Evolutionary conservation across 2,888 invertebrate genomes (phyloP).

Genomic region (Nemoura dubitans): DNA sequence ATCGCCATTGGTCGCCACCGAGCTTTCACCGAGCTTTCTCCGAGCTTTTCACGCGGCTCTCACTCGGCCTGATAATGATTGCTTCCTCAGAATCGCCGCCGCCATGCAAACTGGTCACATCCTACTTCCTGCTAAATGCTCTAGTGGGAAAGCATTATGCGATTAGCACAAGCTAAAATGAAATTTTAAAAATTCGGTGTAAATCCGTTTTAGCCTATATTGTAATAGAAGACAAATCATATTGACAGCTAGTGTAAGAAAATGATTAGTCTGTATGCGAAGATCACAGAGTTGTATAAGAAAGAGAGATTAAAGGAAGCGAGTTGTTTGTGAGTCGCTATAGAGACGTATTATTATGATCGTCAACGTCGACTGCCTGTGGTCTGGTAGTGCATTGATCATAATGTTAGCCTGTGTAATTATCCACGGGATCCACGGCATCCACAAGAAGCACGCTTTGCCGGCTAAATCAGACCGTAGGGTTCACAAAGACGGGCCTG

Average conservation of each 20-base stretch:
- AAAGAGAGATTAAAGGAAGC: not conserved
- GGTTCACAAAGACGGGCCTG: not conserved
- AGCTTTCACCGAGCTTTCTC: too few species aligned
- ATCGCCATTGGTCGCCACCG: not conserved
- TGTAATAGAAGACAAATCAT: not conserved
- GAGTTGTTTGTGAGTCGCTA: not conserved
- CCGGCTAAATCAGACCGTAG: not conserved
- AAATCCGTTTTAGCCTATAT: not conserved
- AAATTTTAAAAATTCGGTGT: not conserved
- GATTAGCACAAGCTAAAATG: not conserved
- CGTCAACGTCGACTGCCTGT: not conserved
- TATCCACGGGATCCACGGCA: not conserved
- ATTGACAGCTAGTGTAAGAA: not conserved
- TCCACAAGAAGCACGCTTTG: not conserved
- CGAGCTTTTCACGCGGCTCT: constrained; percentile 19
- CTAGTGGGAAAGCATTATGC: not conserved
- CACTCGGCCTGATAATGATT: not conserved
- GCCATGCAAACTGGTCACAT: not conserved
- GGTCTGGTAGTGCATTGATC: not conserved
- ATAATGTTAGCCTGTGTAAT: not conserved
- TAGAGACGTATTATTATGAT: not conserved
- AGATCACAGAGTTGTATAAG: not conserved
- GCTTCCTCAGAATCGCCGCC: not conserved
- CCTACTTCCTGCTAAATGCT: not conserved
- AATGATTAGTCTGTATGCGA: not conserved